These are phyloP conservation scores for zebrafish (Danio rerio) DNA, from an alignment of 2,113 vertebrate species.

Conservation along the genomic window GRCz12tu NC_133185.1:11232001-11232500, in stretches of 20 bases:
- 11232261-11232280: slow-evolving; percentile 46
- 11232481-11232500: slow-evolving; percentile 13
- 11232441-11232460: slow-evolving; percentile 2
- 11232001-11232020: slow-evolving; percentile 39
- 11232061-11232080: slow-evolving; percentile 32
- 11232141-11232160: slow-evolving; percentile 72
- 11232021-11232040: slow-evolving; percentile 42
- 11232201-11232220: slow-evolving; percentile 67
- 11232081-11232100: slow-evolving; percentile 46
- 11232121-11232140: slow-evolving; percentile 59
- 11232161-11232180: slow-evolving; percentile 72
- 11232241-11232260: slow-evolving; percentile 62
- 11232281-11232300: slow-evolving; percentile 59
- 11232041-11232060: slow-evolving; percentile 29
- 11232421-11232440: slow-evolving; percentile 33
- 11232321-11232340: slow-evolving; percentile 47
- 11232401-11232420: slow-evolving; percentile 33
- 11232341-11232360: slow-evolving; percentile 51
- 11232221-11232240: slow-evolving; percentile 73
- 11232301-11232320: slow-evolving; percentile 52
- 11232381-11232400: slow-evolving; percentile 38
- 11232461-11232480: slow-evolving; percentile 24
- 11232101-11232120: slow-evolving; percentile 57
- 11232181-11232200: slow-evolving; percentile 66
- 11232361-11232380: slow-evolving; percentile 29